A percentile compares a stretch with the other conserved stretches of the same genome.
Evolutionary conservation across 2,113 vertebrate genomes (phyloP).

Genomic region (Anolis sagrei): DNA sequence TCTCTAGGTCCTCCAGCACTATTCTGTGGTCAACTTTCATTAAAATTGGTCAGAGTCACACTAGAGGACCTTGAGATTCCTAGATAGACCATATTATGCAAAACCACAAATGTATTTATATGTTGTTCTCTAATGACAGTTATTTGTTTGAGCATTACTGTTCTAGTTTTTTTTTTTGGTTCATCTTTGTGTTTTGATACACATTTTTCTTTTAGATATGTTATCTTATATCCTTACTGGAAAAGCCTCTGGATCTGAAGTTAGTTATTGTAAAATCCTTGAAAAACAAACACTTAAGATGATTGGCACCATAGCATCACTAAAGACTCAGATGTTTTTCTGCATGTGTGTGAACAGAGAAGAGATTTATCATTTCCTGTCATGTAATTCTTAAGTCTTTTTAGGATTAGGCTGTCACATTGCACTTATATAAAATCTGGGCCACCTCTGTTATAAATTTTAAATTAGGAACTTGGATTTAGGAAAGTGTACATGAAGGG

Average conservation of each 20-base stretch:
- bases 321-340: not conserved
- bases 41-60: no score
- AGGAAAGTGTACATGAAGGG: not conserved
- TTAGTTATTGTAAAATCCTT: conserved; percentile 36
- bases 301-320: conserved; percentile 41
- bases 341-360: conserved; percentile 33
- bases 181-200: not conserved
- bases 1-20: no score
- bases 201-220: not conserved
- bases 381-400: conserved; percentile 35
- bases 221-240: conserved; percentile 2
- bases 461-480: conserved; percentile 16
- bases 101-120: conserved; percentile 9
- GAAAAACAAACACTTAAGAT: conserved; percentile 1
- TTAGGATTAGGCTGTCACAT: conserved; percentile 24
- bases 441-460: not conserved
- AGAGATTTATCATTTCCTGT: conserved; percentile 49
- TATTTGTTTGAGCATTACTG: not conserved
- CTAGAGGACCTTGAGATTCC: no score
- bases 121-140: not conserved
- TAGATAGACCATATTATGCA: no score
- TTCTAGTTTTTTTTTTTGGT: not conserved
- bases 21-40: no score
- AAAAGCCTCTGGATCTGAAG: conserved; percentile 41
- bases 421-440: conserved; percentile 29